phyloP scores from a whole-genome alignment of 2,797 vertebrate genomes.

The Glyptemys insculpta region DNA sequence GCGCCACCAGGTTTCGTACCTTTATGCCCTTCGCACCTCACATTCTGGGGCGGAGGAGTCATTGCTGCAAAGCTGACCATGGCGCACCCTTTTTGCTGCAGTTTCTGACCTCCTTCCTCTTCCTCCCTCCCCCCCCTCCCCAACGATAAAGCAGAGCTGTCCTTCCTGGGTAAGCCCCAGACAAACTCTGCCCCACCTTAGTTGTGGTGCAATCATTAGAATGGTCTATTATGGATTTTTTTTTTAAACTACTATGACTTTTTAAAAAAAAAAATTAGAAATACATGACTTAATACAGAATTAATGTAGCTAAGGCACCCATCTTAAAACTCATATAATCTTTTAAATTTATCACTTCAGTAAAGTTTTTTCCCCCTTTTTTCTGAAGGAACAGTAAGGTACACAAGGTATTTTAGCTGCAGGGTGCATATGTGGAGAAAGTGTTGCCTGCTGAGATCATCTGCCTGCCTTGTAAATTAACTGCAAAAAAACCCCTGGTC shows the following conservation, averaged over 20 bases:
- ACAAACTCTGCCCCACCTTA: too few species aligned
- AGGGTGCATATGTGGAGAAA: conserved; percentile 78
- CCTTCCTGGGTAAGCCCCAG: too few species aligned
- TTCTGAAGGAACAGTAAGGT: conserved; percentile 54
- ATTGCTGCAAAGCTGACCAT: too few species aligned
- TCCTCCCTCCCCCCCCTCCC: too few species aligned
- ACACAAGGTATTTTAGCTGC: conserved; percentile 81
- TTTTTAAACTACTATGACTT: conserved; percentile 14
- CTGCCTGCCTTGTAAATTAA: conserved; percentile 82
- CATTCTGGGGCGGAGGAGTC: too few species aligned
- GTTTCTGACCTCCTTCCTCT: too few species aligned
- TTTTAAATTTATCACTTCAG: conserved; percentile 76
- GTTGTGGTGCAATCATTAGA: not conserved
- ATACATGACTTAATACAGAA: conserved; percentile 29
- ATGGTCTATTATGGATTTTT: conserved; percentile 28
- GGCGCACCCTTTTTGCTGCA: too few species aligned
- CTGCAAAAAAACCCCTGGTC: conserved; percentile 31
- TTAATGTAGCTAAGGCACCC: conserved; percentile 58
- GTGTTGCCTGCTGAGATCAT: conserved; percentile 74
- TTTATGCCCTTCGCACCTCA: too few species aligned
- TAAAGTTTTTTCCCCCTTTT: not conserved
- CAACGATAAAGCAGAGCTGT: too few species aligned
- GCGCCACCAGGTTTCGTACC: too few species aligned
- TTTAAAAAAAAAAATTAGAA: conserved; percentile 23
- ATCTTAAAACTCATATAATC: conserved; percentile 66